phyloP scores from a whole-genome alignment of 1,140 invertebrate genomes.

The Trissolcus basalis region DNA sequence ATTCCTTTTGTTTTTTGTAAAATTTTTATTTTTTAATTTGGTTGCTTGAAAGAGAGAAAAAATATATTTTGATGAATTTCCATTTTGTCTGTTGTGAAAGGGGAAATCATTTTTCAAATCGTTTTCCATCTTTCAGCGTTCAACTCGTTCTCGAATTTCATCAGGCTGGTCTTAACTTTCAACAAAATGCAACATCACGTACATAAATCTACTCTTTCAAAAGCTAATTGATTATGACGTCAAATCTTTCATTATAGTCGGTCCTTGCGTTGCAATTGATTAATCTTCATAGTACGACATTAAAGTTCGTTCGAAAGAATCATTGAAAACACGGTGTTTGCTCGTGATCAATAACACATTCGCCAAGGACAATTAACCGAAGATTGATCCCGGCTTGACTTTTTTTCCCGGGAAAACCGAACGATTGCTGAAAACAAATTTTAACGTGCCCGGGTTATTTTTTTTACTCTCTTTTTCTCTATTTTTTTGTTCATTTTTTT shows the following conservation, averaged over 20 bases:
- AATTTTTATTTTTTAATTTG: too few relatives aligned
- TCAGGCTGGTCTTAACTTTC: neutral
- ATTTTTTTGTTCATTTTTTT: neutral
- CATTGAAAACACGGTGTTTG: constrained; percentile 17
- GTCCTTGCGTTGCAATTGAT: constrained; percentile 16
- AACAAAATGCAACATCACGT: constrained; percentile 5
- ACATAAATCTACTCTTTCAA: neutral
- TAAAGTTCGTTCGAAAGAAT: constrained; percentile 21
- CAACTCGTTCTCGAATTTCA: neutral
- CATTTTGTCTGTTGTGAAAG: too few relatives aligned
- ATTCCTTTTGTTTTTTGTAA: too few relatives aligned
- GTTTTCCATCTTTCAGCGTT: too few relatives aligned
- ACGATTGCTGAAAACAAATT: constrained; percentile 12
- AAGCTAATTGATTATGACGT: constrained; percentile 13
- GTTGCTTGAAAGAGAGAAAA: too few relatives aligned
- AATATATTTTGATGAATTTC: too few relatives aligned
- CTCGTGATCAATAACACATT: constrained; percentile 24
- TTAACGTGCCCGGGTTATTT: constrained; percentile 16
- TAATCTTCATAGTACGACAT: constrained; percentile 1
- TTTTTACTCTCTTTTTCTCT: neutral
- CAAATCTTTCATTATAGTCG: constrained; percentile 8
- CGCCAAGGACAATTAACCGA: constrained; percentile 21
- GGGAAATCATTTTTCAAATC: too few relatives aligned
- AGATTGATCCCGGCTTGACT: constrained; percentile 17
- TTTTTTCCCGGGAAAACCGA: constrained; percentile 9